These are phyloP conservation scores for Eclectus roratus DNA, from an alignment of 2,113 vertebrate genomes.

Conservation along the genomic window DNA sequence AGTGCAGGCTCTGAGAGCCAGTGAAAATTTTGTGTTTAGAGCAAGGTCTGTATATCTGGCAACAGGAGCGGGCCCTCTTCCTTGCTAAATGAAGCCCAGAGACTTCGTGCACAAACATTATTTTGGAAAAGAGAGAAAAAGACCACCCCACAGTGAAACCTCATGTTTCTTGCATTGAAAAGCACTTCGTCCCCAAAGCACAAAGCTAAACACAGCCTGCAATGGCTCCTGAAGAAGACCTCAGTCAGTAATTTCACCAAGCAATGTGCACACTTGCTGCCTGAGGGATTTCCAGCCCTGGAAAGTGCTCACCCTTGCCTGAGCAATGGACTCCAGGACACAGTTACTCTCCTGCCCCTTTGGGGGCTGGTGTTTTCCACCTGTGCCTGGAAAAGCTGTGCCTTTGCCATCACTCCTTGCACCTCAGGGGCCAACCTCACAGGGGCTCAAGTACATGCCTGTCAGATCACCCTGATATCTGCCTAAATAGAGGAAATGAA, in stretches of 20 bases:
- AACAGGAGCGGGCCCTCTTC: neutral
- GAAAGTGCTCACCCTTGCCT: neutral
- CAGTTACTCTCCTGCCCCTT: neutral
- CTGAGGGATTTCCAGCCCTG: neutral
- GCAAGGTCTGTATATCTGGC: neutral
- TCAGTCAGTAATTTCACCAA: neutral
- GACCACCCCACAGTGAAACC: neutral
- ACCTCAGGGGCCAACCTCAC: neutral
- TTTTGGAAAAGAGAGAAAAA: neutral
- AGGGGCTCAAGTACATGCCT: neutral
- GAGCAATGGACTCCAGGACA: neutral
- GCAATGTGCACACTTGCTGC: neutral
- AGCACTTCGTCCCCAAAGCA: neutral
- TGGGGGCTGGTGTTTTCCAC: neutral
- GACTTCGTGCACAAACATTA: neutral
- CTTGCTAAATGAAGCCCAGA: neutral
- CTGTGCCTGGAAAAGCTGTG: neutral
- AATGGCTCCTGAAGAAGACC: neutral
- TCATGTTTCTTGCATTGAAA: neutral
- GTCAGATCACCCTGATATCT: neutral
- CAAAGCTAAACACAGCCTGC: neutral
- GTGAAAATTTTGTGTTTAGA: neutral
- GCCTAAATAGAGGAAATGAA: neutral
- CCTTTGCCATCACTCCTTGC: neutral
- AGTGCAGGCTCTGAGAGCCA: neutral